phyloP scores from a whole-genome alignment of 2,797 vertebrate species.

The Gephyroberyx darwinii region DNA sequence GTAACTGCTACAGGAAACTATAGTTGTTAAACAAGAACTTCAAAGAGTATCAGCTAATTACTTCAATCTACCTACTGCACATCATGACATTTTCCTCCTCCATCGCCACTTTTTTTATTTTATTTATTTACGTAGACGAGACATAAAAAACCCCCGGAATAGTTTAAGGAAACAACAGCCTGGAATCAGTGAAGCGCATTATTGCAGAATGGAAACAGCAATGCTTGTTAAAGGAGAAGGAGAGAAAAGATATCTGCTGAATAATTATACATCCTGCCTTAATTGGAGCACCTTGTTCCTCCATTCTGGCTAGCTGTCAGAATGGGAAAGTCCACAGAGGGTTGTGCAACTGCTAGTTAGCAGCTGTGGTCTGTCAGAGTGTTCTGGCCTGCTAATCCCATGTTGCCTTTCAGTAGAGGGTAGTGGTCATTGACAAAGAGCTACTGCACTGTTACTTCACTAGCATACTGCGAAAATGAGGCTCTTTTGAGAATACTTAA shows the following conservation, averaged over 20 bases:
- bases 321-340: conserved; percentile 35
- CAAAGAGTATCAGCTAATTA: background rate
- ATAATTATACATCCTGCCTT: conserved; percentile 52
- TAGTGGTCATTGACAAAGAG: conserved; percentile 43
- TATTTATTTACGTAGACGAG: conserved; percentile 13
- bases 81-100: background rate
- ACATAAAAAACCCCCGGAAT: conserved; percentile 2
- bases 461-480: conserved; percentile 15
- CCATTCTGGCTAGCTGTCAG: conserved; percentile 37
- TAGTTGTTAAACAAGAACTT: background rate
- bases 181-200: conserved; percentile 26
- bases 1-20: background rate
- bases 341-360: conserved; percentile 47
- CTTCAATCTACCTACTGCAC: background rate
- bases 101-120: conserved; percentile 1
- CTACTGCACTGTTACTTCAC: conserved; percentile 23
- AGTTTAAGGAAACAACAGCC: conserved; percentile 8
- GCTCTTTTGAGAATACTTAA: conserved; percentile 45
- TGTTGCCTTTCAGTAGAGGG: conserved; percentile 38
- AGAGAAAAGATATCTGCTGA: conserved; percentile 24
- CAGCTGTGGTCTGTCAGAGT: conserved; percentile 53
- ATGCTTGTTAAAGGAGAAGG: conserved; percentile 15
- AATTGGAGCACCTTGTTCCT: conserved; percentile 65
- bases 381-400: conserved; percentile 57
- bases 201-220: conserved; percentile 12